Evolutionary conservation across 2,113 vertebrate genomes (phyloP).

Genomic region (Azemiops feae): DNA sequence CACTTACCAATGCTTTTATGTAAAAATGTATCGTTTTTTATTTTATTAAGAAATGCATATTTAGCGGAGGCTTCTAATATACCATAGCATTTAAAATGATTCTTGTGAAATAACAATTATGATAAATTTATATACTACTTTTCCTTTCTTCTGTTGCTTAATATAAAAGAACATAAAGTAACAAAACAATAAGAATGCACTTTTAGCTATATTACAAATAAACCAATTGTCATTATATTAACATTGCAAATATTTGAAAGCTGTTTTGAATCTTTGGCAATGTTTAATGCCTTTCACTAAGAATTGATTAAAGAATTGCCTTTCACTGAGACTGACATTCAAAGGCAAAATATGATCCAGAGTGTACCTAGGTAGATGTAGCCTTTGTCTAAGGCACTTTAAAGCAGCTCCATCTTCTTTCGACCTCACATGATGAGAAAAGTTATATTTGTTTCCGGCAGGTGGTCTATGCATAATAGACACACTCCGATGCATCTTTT

Average conservation of each 20-base stretch:
- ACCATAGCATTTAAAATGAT: not conserved
- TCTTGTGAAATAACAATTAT: not conserved
- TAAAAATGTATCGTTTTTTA: conserved; percentile 24
- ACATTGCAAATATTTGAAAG: not conserved
- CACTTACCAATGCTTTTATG: not conserved
- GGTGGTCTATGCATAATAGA: not conserved
- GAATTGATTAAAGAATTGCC: no score
- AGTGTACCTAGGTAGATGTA: not conserved
- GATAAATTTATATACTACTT: not conserved
- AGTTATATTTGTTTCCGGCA: not conserved
- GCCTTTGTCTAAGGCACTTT: not conserved
- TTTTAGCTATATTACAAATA: not conserved
- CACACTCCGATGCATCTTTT: not conserved
- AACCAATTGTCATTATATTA: not conserved
- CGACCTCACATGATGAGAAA: not conserved
- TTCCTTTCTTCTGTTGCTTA: not conserved
- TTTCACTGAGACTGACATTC: not conserved
- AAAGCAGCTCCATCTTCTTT: not conserved
- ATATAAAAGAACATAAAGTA: not conserved
- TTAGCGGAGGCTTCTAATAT: not conserved
- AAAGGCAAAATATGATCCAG: not conserved
- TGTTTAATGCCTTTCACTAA: not conserved
- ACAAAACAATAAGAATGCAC: not conserved
- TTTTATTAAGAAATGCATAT: not conserved
- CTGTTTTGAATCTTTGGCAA: not conserved